These are phyloP conservation scores for Hyphantria cunea DNA, from an alignment of 1,140 invertebrate species.

Conservation along the genomic window DNA sequence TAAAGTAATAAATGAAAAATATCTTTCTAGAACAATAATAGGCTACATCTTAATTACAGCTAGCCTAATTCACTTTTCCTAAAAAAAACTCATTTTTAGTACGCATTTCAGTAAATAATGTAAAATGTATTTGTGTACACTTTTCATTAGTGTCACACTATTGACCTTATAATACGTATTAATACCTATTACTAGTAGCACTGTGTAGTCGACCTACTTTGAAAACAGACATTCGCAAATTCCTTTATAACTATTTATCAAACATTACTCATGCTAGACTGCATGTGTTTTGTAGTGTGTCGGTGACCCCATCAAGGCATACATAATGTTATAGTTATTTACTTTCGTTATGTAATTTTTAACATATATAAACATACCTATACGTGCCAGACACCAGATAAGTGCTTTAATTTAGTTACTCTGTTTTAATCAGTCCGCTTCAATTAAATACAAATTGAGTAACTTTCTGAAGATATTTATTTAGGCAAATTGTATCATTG, in stretches of 20 bases:
- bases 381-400: neutral
- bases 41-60: too few relatives aligned
- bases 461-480: slow-evolving; percentile 1
- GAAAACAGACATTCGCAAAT: slow-evolving; percentile 43
- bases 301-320: slow-evolving; percentile 14
- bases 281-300: slow-evolving; percentile 24
- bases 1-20: too few relatives aligned
- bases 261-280: slow-evolving; percentile 43
- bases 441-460: slow-evolving; percentile 1
- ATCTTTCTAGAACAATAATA: too few relatives aligned
- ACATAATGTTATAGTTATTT: slow-evolving; percentile 18
- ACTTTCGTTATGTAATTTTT: slow-evolving; percentile 14
- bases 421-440: neutral
- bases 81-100: too few relatives aligned
- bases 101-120: too few relatives aligned
- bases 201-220: slow-evolving; percentile 38
- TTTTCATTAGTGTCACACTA: slow-evolving; percentile 8
- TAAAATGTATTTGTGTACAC: too few relatives aligned
- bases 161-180: slow-evolving; percentile 24
- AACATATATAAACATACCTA: neutral
- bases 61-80: too few relatives aligned
- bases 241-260: slow-evolving; percentile 47
- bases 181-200: slow-evolving; percentile 1
- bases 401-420: neutral
- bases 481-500: neutral